A percentile compares a stretch with the other conserved stretches of the same genome.
Evolutionary conservation across 2,797 vertebrate genomes (phyloP).

Genomic region (Epinephelus malabaricus): DNA sequence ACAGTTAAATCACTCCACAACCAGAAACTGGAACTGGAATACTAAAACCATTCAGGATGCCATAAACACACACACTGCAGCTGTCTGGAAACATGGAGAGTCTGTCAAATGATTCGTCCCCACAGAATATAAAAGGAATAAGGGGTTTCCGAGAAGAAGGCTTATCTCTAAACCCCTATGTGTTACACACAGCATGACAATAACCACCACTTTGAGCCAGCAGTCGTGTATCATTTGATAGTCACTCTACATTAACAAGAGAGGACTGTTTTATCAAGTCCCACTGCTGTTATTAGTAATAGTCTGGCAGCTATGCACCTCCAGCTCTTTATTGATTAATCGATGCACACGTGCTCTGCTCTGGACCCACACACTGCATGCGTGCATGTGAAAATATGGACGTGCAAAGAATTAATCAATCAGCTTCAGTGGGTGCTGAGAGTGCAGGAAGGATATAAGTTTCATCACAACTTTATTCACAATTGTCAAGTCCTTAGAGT

Average conservation of each 20-base stretch:
- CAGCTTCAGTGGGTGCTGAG: constrained; percentile 11
- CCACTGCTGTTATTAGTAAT: constrained; percentile 55
- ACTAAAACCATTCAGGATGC: no score
- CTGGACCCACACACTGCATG: constrained; percentile 20
- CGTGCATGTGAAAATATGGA: constrained; percentile 46
- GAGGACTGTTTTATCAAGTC: constrained; percentile 34
- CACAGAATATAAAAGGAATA: background rate
- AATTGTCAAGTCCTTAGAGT: background rate
- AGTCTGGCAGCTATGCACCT: constrained; percentile 55
- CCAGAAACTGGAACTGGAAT: no score
- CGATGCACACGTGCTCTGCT: constrained; percentile 70
- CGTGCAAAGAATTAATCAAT: constrained; percentile 57
- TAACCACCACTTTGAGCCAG: constrained; percentile 12
- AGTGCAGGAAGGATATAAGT: constrained; percentile 11
- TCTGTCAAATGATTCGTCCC: background rate
- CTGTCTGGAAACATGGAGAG: no score
- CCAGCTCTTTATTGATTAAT: constrained; percentile 76
- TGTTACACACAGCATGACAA: background rate
- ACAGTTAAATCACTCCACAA: no score
- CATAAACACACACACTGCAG: no score
- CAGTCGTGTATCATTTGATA: constrained; percentile 21
- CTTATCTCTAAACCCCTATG: constrained; percentile 4
- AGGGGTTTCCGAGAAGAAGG: background rate
- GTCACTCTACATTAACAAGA: constrained; percentile 36
- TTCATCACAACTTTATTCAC: constrained; percentile 10